phyloP scores from a whole-genome alignment of 2,113 vertebrate species.

The Gobiocypris rarus region DNA sequence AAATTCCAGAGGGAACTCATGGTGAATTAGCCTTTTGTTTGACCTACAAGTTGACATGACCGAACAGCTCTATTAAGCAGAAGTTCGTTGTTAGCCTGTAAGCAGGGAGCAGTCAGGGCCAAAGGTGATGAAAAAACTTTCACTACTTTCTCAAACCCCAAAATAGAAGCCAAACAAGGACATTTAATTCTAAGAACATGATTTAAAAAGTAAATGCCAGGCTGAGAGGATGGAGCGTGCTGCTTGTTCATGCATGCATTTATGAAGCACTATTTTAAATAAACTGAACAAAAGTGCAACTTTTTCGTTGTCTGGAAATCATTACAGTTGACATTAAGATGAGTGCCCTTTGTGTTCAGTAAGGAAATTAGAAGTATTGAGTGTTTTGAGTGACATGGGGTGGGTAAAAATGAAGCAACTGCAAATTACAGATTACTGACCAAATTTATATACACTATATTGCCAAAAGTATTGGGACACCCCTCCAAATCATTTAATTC shows the following conservation, averaged over 20 bases:
- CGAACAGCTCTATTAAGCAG: background rate
- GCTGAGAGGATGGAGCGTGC: background rate
- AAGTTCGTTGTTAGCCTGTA: background rate
- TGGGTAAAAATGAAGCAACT: background rate
- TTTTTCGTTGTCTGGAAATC: background rate
- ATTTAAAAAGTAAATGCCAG: background rate
- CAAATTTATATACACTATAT: too few species aligned
- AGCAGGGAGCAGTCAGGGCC: background rate
- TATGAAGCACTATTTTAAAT: background rate
- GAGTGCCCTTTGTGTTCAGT: background rate
- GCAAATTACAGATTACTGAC: background rate
- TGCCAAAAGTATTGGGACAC: too few species aligned
- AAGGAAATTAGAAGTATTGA: too few species aligned
- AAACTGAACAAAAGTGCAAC: background rate
- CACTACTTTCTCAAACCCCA: background rate
- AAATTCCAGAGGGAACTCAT: too few species aligned
- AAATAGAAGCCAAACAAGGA: background rate
- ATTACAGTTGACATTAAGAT: conserved; percentile 1
- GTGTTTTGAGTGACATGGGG: background rate
- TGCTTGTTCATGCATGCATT: background rate
- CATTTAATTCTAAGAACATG: background rate
- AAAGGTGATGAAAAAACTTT: conserved; percentile 13
- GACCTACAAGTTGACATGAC: background rate
- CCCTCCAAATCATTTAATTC: too few species aligned
- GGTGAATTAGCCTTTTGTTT: background rate